Base-by-base conservation (phyloP, 2,797 vertebrate species). In the Sternarchorhynchus goeldii region DNA sequence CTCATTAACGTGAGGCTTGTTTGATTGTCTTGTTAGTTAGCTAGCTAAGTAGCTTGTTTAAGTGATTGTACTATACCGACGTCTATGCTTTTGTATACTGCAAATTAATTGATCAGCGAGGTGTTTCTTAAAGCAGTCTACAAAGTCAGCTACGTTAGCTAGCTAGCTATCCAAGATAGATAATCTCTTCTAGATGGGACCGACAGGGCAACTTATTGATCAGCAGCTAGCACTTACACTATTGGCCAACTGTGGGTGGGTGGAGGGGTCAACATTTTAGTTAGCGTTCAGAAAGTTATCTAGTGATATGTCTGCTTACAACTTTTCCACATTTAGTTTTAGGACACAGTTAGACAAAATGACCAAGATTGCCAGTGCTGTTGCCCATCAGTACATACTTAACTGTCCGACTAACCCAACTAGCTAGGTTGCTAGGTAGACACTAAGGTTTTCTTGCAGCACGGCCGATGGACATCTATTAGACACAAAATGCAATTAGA, bases 401-500 rank as follows among this genome's bases (percentile, higher is more conserved):
- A 45, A n/a, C 34, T 73, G 56, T 21, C 32, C 70, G 25, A 73
- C 57, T 59, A 73, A 73, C 70, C 70, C 56, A 60, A 59, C 70
- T 72, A 72, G 56, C 31, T 60, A 73, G 70, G 7, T 57, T 62
- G 71, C 53, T 18, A 36, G 29, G 29, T 58, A 7, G 18, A 1
- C 60, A 32, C 12, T 34, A n/a, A 7, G 59, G 56, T 20, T 57
- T 58, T 7, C 16, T 60, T 78, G 57, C 68, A 20, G 55, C 7
- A n/a, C 53, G 21, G 41, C 21, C 41, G 16, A 29, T 69, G 14
- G 55, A 55, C 14, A 31, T 31, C 25, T 25, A 16, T 53, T 1
- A 36, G 6, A 36, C 53, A 14, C 17, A 25, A 45, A 50, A 70
- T 4, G 29, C 1, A 25, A 4, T 29, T 21, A n/a, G 67, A 50